A percentile compares a stretch with the other conserved stretches of the same genome.
These are phyloP conservation scores for Chiloscyllium plagiosum DNA, from an alignment of 2,113 vertebrate genomes.

Conservation along the genomic window DNA sequence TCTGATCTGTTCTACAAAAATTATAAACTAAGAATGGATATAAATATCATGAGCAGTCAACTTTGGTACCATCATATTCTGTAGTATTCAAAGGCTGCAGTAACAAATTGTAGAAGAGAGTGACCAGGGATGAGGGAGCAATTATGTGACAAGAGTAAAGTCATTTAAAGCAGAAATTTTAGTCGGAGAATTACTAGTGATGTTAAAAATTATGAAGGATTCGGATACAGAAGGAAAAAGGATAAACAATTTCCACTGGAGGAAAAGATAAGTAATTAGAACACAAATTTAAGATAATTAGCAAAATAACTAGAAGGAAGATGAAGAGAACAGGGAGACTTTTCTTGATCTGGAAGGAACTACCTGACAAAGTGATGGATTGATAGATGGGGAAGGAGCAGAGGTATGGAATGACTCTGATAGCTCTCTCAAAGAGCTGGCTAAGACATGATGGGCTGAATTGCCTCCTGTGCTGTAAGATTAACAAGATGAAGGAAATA, in stretches of 20 bases:
- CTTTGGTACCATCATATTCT: not conserved
- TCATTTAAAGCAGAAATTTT: not conserved
- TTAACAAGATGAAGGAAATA: conserved; percentile 7
- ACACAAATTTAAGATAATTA: not conserved
- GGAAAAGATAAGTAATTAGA: not conserved
- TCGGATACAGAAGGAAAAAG: not conserved
- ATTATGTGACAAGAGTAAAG: not conserved
- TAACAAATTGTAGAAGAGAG: not conserved
- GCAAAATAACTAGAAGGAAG: not conserved
- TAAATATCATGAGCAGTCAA: not conserved
- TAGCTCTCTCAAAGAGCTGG: not conserved
- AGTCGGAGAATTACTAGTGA: not conserved
- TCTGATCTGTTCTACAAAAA: not conserved
- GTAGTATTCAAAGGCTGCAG: not conserved
- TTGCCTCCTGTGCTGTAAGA: not conserved
- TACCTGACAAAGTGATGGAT: not conserved
- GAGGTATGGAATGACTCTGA: not conserved
- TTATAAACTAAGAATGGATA: not conserved
- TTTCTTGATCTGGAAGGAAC: not conserved
- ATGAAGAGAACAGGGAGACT: not conserved
- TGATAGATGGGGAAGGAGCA: not conserved
- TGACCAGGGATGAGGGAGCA: not conserved
- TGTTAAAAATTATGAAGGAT: not conserved
- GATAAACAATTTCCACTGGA: not conserved
- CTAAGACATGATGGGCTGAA: not conserved